These are phyloP conservation scores for Lepus timidus DNA, from an alignment of 2,113 vertebrate genomes.

Conservation along the genomic window DNA sequence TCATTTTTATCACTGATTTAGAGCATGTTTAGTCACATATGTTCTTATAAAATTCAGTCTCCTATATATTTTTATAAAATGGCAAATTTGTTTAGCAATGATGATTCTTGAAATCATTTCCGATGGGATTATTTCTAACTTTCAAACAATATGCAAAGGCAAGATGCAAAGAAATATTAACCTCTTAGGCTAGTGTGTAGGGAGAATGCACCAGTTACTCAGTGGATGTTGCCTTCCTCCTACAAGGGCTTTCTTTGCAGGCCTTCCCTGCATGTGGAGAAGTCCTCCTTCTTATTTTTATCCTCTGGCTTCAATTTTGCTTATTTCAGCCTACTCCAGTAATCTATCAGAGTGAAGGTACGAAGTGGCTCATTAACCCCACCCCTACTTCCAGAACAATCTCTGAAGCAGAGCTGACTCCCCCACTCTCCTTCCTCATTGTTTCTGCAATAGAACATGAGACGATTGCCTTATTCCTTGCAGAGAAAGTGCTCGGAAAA, in stretches of 20 bases:
- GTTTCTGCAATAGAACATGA: neutral
- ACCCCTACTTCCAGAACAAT: no score
- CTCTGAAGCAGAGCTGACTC: neutral
- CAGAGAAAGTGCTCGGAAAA: neutral
- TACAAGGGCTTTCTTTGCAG: neutral
- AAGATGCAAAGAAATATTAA: neutral
- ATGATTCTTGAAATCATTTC: neutral
- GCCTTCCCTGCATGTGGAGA: neutral
- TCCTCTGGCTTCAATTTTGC: rapidly evolving
- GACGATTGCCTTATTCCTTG: neutral
- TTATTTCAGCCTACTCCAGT: no score
- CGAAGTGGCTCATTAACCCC: no score
- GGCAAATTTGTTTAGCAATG: neutral
- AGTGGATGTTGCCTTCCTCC: rapidly evolving
- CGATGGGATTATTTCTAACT: neutral
- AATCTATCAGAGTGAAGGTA: neutral
- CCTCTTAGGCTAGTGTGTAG: rapidly evolving
- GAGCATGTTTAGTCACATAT: rapidly evolving
- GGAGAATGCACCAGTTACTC: rapidly evolving
- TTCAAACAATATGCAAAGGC: neutral
- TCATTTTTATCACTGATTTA: no score
- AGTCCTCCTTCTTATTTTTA: rapidly evolving
- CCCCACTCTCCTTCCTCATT: no score
- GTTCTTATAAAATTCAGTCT: neutral
- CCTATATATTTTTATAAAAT: neutral